Conservation (phyloP, 2,888 invertebrate species). For the Aspidapion aeneum region DNA sequence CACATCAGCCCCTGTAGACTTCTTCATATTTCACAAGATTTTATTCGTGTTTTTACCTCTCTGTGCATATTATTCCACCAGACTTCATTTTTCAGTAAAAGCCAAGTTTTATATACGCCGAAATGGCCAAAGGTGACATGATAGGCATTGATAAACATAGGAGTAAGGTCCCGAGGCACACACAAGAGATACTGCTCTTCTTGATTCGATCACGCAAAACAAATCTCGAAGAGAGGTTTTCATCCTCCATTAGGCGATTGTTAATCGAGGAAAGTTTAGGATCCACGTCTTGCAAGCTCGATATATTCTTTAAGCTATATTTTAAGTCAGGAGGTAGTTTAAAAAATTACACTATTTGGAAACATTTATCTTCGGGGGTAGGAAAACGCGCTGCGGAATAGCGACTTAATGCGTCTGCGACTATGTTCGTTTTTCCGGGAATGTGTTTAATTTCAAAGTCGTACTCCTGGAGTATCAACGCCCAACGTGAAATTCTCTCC, state of each 20-base stretch:
- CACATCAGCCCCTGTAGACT: no score
- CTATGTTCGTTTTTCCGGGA: slow-evolving; percentile 29
- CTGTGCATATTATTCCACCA: slow-evolving; percentile 7
- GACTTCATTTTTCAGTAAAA: slow-evolving; percentile 5
- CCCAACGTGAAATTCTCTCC: slow-evolving; percentile 31
- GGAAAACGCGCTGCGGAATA: slow-evolving; percentile 20
- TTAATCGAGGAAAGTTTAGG: neutral
- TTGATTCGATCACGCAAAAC: neutral
- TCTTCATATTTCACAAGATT: slow-evolving; percentile 24
- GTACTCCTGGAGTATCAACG: slow-evolving; percentile 29
- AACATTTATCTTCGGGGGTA: slow-evolving; percentile 10
- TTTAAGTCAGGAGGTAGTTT: no score
- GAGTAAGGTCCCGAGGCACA: slow-evolving; percentile 1
- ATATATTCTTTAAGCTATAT: neutral
- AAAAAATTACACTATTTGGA: slow-evolving; percentile 1
- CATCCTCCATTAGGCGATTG: neutral
- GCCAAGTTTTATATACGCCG: slow-evolving; percentile 9
- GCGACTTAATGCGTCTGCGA: slow-evolving; percentile 33
- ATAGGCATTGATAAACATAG: slow-evolving; percentile 7
- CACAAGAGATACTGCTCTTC: slow-evolving; percentile 4
- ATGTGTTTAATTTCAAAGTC: slow-evolving; percentile 27
- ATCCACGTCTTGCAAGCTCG: neutral
- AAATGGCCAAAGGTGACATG: slow-evolving; percentile 11
- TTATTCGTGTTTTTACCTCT: neutral
- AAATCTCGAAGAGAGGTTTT: neutral